phyloP scores from a whole-genome alignment of 2,797 vertebrate genomes.

The Anabas testudineus region DNA sequence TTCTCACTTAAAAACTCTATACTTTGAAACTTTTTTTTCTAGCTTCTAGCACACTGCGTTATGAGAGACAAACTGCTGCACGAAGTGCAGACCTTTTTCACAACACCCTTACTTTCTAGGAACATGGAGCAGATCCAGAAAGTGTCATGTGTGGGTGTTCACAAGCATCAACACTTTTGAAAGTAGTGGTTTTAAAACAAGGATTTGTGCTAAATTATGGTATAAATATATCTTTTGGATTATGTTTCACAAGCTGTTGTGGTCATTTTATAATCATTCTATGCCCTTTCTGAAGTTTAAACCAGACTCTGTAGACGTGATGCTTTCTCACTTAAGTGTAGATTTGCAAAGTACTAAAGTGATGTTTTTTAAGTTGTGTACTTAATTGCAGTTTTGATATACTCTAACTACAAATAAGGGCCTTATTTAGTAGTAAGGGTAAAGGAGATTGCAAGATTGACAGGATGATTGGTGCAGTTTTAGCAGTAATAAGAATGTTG shows the following conservation, averaged over 20 bases:
- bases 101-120: background rate
- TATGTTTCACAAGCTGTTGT: background rate
- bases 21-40: too few species aligned
- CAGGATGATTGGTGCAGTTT: too few species aligned
- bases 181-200: background rate
- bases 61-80: too few species aligned
- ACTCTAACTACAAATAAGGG: background rate
- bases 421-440: too few species aligned
- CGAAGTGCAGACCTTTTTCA: background rate
- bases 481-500: too few species aligned
- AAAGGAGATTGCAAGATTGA: too few species aligned
- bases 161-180: background rate
- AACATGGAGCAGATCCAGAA: background rate
- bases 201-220: background rate
- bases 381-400: background rate
- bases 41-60: too few species aligned
- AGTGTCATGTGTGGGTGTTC: background rate
- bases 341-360: background rate
- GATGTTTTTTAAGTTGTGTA: background rate
- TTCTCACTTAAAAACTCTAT: too few species aligned
- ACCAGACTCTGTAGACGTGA: too few species aligned
- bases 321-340: background rate
- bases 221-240: background rate
- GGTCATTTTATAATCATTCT: background rate
- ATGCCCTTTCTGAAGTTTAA: background rate